Conservation (phyloP, 2,888 invertebrate genomes). For the Dynastes grantii region DNA sequence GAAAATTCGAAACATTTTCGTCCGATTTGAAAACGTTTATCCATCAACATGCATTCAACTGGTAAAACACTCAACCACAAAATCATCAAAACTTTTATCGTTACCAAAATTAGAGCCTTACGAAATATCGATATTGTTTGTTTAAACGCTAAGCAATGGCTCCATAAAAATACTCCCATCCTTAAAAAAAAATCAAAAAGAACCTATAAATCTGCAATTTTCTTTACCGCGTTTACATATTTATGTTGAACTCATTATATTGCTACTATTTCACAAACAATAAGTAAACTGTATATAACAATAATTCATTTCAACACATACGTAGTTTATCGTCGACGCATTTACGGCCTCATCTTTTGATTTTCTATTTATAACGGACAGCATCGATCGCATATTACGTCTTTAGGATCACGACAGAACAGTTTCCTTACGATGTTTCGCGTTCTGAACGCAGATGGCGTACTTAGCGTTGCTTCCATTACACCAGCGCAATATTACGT, state of each 20-base stretch:
- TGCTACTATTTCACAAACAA: conserved; percentile 7
- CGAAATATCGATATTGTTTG: not conserved
- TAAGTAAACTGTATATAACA: conserved; percentile 10
- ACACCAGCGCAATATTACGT: not conserved
- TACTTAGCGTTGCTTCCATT: not conserved
- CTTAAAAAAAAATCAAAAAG: not conserved
- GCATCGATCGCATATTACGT: not conserved
- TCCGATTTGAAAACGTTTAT: too few relatives aligned
- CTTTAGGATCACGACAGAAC: not conserved
- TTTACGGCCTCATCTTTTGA: conserved; percentile 8
- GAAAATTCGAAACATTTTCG: too few relatives aligned
- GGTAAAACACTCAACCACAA: too few relatives aligned
- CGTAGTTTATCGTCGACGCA: not conserved
- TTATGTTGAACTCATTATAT: conserved; percentile 9
- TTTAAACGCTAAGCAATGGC: not conserved
- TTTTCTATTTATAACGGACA: conserved; percentile 15
- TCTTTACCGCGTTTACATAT: not conserved
- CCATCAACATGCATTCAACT: too few relatives aligned
- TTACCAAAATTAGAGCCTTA: not conserved
- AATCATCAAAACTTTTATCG: not conserved
- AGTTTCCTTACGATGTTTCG: not conserved
- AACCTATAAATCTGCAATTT: not conserved
- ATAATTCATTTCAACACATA: conserved; percentile 11
- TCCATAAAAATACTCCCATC: not conserved
- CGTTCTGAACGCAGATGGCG: not conserved